A percentile compares a stretch with the other conserved stretches of the same genome.
phyloP scores from a whole-genome alignment of 2,888 invertebrate genomes.

The Mesorhabditis spiculigera region DNA sequence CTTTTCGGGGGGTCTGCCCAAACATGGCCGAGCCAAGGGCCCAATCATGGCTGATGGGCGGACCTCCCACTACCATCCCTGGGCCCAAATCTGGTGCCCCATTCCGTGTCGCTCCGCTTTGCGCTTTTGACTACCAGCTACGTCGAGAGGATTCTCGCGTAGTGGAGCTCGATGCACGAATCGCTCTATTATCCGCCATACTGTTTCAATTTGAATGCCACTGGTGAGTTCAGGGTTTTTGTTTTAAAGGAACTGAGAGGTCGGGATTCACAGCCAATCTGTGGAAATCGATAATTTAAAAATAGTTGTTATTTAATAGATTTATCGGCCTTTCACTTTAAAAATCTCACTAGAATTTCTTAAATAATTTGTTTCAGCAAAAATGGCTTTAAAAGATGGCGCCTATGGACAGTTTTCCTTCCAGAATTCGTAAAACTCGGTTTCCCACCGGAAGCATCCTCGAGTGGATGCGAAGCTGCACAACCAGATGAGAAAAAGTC shows the following conservation, averaged over 20 bases:
- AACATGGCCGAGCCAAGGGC: not conserved
- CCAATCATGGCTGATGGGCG: not conserved
- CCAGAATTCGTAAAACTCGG: constrained; percentile 1
- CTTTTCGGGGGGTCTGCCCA: not conserved
- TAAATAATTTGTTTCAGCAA: too few species aligned
- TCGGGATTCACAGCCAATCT: constrained; percentile 12
- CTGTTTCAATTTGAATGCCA: not conserved
- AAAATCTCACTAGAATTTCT: too few species aligned
- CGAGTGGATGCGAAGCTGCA: not conserved
- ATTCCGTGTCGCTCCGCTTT: too few species aligned
- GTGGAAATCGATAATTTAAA: constrained; percentile 9
- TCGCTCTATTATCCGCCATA: not conserved
- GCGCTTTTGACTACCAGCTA: too few species aligned
- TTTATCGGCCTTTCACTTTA: too few species aligned
- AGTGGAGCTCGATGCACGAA: not conserved
- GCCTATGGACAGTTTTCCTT: not conserved
- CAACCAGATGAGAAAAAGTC: not conserved
- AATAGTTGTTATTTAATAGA: too few species aligned
- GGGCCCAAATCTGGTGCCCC: too few species aligned
- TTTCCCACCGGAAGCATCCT: not conserved
- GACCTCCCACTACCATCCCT: not conserved
- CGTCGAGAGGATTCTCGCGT: not conserved
- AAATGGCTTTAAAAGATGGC: too few species aligned
- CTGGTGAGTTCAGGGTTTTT: not conserved
- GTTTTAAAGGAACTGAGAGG: too few species aligned